phyloP scores from a whole-genome alignment of 2,888 invertebrate species.

The Tinea semifulvella region DNA sequence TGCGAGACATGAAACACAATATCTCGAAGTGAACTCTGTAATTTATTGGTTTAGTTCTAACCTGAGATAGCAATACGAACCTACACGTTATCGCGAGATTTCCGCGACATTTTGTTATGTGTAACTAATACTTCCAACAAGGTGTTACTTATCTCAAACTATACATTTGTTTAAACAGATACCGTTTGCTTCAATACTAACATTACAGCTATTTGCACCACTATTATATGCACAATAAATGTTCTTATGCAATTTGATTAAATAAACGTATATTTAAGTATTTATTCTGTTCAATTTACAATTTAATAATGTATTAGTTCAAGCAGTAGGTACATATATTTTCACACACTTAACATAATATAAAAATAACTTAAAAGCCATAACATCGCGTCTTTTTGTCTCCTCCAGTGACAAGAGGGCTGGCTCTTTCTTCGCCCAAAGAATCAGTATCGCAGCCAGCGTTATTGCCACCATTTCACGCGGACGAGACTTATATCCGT shows the following conservation, averaged over 20 bases:
- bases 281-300: no score
- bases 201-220: conserved; percentile 6
- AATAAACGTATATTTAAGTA: conserved; percentile 7
- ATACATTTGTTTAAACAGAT: conserved; percentile 9
- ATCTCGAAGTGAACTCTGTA: conserved; percentile 54
- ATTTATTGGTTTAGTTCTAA: conserved; percentile 34
- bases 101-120: conserved; percentile 13
- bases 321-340: no score
- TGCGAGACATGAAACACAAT: conserved; percentile 64
- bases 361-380: no score
- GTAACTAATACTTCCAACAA: conserved; percentile 8
- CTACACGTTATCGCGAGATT: conserved; percentile 11
- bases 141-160: conserved; percentile 10
- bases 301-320: no score
- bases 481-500: no score
- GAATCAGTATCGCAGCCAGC: no score
- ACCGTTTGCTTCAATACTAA: conserved; percentile 4
- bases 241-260: background rate
- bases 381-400: no score
- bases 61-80: conserved; percentile 10
- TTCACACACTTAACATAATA: no score
- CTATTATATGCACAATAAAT: conserved; percentile 6
- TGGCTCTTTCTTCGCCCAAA: no score
- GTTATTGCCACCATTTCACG: no score
- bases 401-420: no score